Evolutionary conservation across 2,888 invertebrate genomes (phyloP).

Genomic region (Drosophila algonquin): DNA sequence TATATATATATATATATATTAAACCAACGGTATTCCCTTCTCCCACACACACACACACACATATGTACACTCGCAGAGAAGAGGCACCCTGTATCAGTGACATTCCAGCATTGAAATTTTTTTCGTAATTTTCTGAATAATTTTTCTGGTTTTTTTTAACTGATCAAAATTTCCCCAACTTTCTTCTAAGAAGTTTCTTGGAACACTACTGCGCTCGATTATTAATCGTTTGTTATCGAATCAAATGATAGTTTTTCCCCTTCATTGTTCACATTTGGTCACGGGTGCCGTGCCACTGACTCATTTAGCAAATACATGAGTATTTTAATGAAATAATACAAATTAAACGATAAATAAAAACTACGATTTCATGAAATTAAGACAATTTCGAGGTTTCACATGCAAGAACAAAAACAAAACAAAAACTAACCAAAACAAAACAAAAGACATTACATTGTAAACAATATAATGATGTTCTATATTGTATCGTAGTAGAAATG

Average conservation of each 20-base stretch:
- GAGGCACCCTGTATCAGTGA: slow-evolving; percentile 7
- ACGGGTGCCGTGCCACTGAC: slow-evolving; percentile 18
- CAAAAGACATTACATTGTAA: slow-evolving; percentile 3
- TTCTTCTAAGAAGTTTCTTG: no score
- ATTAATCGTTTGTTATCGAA: not conserved
- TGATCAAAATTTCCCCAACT: not conserved
- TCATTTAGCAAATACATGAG: slow-evolving; percentile 30
- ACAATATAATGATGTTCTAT: slow-evolving; percentile 30
- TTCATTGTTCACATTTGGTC: not conserved
- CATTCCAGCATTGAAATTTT: not conserved
- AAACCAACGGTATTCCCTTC: slow-evolving; percentile 54
- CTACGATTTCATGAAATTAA: slow-evolving; percentile 77
- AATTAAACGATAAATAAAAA: slow-evolving; percentile 50
- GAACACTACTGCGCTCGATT: not conserved
- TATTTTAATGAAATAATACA: slow-evolving; percentile 26
- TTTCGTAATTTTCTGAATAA: no score
- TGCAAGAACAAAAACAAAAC: slow-evolving; percentile 58
- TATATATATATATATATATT: not conserved
- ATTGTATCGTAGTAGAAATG: slow-evolving; percentile 47
- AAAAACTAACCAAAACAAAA: slow-evolving; percentile 22
- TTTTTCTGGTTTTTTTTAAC: no score
- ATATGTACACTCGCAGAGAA: slow-evolving; percentile 17
- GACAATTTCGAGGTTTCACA: slow-evolving; percentile 83
- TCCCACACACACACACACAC: slow-evolving; percentile 28
- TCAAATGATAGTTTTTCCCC: not conserved